Conservation (phyloP, 2,888 invertebrate genomes). For the Chorisops tibialis region DNA sequence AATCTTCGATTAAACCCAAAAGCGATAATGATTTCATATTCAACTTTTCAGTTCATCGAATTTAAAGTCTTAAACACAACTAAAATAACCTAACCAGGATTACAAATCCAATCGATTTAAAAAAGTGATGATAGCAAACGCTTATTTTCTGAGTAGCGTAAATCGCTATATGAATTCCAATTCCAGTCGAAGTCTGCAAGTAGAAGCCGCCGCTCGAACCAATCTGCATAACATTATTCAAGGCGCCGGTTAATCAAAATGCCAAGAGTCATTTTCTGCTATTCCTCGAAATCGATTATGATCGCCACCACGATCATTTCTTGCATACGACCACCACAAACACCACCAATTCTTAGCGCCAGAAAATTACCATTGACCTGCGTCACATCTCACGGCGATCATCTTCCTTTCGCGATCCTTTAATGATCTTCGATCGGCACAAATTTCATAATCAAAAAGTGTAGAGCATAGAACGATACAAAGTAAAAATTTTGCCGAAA, state of each 20-base stretch:
- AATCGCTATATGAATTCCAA: too few relatives aligned
- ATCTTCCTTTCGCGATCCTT: neutral
- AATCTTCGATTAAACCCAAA: too few relatives aligned
- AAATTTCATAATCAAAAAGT: slow-evolving; percentile 8
- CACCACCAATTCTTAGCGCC: slow-evolving; percentile 18
- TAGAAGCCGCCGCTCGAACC: too few relatives aligned
- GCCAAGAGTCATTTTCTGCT: slow-evolving; percentile 17
- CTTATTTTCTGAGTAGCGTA: too few relatives aligned
- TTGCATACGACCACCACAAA: neutral
- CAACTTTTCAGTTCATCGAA: too few relatives aligned
- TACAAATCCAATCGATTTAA: too few relatives aligned
- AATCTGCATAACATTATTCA: slow-evolving; percentile 24
- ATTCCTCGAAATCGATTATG: slow-evolving; percentile 21
- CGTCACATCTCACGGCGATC: neutral
- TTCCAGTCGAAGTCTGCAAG: too few relatives aligned
- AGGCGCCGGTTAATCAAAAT: slow-evolving; percentile 24
- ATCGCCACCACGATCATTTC: neutral
- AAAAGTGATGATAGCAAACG: too few relatives aligned
- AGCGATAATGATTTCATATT: too few relatives aligned
- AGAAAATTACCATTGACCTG: slow-evolving; percentile 8
- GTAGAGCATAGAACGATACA: neutral
- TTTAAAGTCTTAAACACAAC: too few relatives aligned
- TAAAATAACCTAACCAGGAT: too few relatives aligned
- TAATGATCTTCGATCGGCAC: neutral
- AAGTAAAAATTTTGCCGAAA: neutral